Base-by-base conservation (phyloP, 1,140 invertebrate genomes). In the Drosophila orena region DNA sequence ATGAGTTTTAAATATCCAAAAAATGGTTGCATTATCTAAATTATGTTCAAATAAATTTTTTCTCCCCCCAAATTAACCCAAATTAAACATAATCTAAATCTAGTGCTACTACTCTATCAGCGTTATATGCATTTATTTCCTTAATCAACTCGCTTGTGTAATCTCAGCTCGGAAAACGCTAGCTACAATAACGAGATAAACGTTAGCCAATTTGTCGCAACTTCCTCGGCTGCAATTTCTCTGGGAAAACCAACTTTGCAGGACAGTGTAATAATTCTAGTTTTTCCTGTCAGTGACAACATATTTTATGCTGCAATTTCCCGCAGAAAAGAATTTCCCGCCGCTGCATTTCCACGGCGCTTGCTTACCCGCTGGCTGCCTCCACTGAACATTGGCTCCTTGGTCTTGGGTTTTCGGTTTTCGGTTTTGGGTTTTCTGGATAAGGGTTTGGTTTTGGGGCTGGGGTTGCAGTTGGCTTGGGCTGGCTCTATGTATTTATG, bases 271-370 rank as follows among this genome's bases (percentile, higher is more conserved):
- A 74, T 75, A 74, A 74, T 74, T 74, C 64, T 20, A 47, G 60
- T 66, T 76, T 74, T 74, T 38, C 70, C 70, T 74, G 71, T 30
- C 47, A 37, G 20, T 58, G 72, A 76, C 72, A 76, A 75, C 70
- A 75, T 44, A 52, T 75, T 66, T 71, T 70, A 71, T 71, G 46
- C 72, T 66, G 72, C 72, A 76, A 75, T 75, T 75, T 75, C 42
- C 55, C 34, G 24, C 40, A 42, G 27, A 35, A 60, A 49, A 42
- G 46, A 74, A n/a, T n/a, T n/a, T n/a, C n/a, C n/a, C n/a, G n/a
- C 37, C 30, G 27, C 6, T 61, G 56, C 55, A 24, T 46, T 72
- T 49, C 46, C 46, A 27, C 64, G 12, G 20, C 52, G 17, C 50
- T 72, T 24, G 27, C 44, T 70, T 53, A 22, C 34, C 27, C 43